Evolutionary conservation across 2,888 invertebrate genomes (phyloP), one percentile per base, ranked within the genome.

Genomic region (Catocala sponsa): DNA sequence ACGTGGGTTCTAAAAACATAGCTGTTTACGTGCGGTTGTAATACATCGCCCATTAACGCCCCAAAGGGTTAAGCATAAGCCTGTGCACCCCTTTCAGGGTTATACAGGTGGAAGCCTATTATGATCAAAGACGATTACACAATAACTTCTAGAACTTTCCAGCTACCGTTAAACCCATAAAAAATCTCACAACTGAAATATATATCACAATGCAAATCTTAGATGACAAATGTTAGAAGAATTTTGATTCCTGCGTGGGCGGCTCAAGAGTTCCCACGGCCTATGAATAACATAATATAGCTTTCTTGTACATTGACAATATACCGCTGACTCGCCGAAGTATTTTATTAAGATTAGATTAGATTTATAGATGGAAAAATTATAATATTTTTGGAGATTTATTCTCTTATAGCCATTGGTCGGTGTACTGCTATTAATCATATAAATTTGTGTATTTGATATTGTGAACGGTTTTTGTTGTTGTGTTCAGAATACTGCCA

Each of bases 161-260:
- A 32, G 33, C 46, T 55, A 53, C 15, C 52, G 25, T 52, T 38
- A 41, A 11, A 7, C 35, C 4, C 15, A 55, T 32, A 48, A 61
- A 51, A 55, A 49, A 46, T n/a, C 35, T 52, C 42, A 15, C 43
- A 55, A 59, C 59, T 55, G 35, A 42, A 53, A 64, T 61, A 59
- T 61, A 59, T 66, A 75, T 73, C 76, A 61, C 52, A 58, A 68
- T 66, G 78, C 77, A 71, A 77, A 77, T 78, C 78, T 75, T 44
- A 67, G 78, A 81, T 84, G 85, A 86, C 82, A 84, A 83, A 85
- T 83, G 81, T 75, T 68, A 42, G 52, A 73, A 74, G 83, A 81
- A 84, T 82, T 81, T 72, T 68, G 73, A 68, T 73, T 61, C 70
- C 68, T 58, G 73, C 64, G 84, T 85, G 78, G 85, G 84, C 68